Evolutionary conservation across 53 echinoderm and acorn worm species (phyloP).

Genomic region (Paracentrotus lividus): DNA sequence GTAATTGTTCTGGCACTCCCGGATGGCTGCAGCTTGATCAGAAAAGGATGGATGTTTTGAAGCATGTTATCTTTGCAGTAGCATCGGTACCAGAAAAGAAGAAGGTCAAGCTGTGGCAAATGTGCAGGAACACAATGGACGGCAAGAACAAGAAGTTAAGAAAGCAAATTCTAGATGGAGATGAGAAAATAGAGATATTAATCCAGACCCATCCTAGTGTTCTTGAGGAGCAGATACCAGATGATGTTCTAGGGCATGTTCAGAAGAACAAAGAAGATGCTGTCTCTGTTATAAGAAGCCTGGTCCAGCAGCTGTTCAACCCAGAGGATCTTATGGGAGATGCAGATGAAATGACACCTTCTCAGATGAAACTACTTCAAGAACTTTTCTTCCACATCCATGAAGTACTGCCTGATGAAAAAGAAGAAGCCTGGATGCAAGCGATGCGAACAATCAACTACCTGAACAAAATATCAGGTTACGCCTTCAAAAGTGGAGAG

Average conservation of each 20-base stretch:
- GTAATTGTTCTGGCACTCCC: conserved; percentile 12
- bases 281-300: conserved; percentile 30
- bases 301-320: conserved; percentile 54
- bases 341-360: conserved; percentile 60
- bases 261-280: conserved; percentile 34
- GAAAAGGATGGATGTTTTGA: conserved; percentile 25
- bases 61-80: conserved; percentile 51
- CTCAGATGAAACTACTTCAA: conserved; percentile 50
- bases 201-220: background rate
- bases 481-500: conserved; percentile 1
- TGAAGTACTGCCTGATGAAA: background rate
- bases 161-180: conserved; percentile 6
- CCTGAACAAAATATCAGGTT: conserved; percentile 59
- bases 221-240: conserved; percentile 2
- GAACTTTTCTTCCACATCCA: conserved; percentile 46
- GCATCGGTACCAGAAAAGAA: conserved; percentile 6
- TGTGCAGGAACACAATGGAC: conserved; percentile 43
- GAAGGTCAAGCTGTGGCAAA: background rate
- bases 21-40: conserved; percentile 41
- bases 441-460: conserved; percentile 53
- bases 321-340: conserved; percentile 59
- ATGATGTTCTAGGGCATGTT: background rate
- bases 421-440: conserved; percentile 53
- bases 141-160: conserved; percentile 9
- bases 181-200: conserved; percentile 11